Conservation (phyloP, 2,797 vertebrate genomes). For the Crenichthys baileyi region DNA sequence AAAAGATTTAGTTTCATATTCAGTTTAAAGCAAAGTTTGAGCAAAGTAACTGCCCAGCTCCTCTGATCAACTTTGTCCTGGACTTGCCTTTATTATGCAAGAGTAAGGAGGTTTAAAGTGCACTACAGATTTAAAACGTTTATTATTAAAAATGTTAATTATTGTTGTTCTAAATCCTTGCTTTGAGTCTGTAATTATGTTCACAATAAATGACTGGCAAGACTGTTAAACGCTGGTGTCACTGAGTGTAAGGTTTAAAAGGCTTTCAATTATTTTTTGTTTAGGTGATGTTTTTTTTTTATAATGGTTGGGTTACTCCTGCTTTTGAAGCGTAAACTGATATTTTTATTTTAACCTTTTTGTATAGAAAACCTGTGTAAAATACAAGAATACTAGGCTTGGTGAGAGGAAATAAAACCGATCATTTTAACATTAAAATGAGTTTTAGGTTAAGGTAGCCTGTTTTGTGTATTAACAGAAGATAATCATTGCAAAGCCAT, state of each 20-base stretch:
- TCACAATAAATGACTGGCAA: slow-evolving; percentile 79
- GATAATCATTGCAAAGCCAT: neutral
- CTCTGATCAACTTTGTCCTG: slow-evolving; percentile 31
- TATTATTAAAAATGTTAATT: slow-evolving; percentile 51
- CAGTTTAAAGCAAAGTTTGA: slow-evolving; percentile 22
- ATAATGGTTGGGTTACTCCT: neutral
- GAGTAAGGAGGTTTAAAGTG: slow-evolving; percentile 61
- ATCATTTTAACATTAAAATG: neutral
- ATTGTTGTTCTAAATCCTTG: slow-evolving; percentile 54
- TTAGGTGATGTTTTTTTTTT: neutral
- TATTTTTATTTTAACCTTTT: neutral
- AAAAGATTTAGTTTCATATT: neutral
- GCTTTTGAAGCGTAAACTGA: neutral
- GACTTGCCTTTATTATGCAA: slow-evolving; percentile 55
- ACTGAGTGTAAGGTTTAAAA: neutral
- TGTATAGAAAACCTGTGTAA: neutral
- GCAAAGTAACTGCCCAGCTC: slow-evolving; percentile 23
- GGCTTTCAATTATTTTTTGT: neutral
- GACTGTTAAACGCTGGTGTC: slow-evolving; percentile 62
- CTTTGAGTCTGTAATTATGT: slow-evolving; percentile 67
- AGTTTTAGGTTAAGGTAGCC: neutral
- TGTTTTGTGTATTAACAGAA: neutral
- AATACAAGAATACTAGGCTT: neutral
- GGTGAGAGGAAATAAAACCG: neutral
- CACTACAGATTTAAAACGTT: slow-evolving; percentile 72